A percentile compares a stretch with the other conserved stretches of the same genome.
Evolutionary conservation across 2,888 invertebrate genomes (phyloP).

Genomic region (Amphimallon solstitiale): DNA sequence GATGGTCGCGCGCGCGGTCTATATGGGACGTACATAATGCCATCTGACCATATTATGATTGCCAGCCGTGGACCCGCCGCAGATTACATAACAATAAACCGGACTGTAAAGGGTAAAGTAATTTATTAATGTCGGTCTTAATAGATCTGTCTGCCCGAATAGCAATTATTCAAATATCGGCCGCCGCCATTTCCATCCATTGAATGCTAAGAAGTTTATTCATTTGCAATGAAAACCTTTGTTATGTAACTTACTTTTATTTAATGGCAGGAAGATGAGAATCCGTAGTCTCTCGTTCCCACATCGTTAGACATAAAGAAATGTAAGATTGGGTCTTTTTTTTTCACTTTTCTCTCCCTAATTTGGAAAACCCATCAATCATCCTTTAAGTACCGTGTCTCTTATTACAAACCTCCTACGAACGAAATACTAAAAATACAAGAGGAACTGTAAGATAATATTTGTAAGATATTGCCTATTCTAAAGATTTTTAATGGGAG

Average conservation of each 20-base stretch:
- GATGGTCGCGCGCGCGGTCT: neutral
- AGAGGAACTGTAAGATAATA: too few relatives aligned
- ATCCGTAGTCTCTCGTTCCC: neutral
- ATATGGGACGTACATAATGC: slow-evolving; percentile 7
- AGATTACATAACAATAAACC: slow-evolving; percentile 30
- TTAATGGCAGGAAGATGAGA: neutral
- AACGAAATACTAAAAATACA: too few relatives aligned
- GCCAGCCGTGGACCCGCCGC: slow-evolving; percentile 8
- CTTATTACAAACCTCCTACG: slow-evolving; percentile 2
- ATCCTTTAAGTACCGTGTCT: neutral
- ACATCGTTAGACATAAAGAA: too few relatives aligned
- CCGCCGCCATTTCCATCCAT: neutral
- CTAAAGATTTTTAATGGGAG: too few relatives aligned
- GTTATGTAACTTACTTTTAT: neutral
- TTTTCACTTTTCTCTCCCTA: neutral
- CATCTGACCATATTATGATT: slow-evolving; percentile 11
- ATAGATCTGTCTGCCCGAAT: slow-evolving; percentile 2
- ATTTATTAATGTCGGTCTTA: slow-evolving; percentile 29
- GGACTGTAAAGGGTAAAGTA: slow-evolving; percentile 18
- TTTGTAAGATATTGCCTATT: too few relatives aligned
- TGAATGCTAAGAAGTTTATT: slow-evolving; percentile 2
- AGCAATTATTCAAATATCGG: slow-evolving; percentile 31
- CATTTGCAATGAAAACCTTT: neutral
- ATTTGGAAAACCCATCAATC: slow-evolving; percentile 4
- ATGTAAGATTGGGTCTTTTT: neutral